Evolutionary conservation across 2,888 invertebrate species (phyloP), one percentile per base, ranked within the genome.

Genomic region (Melieria picta): DNA sequence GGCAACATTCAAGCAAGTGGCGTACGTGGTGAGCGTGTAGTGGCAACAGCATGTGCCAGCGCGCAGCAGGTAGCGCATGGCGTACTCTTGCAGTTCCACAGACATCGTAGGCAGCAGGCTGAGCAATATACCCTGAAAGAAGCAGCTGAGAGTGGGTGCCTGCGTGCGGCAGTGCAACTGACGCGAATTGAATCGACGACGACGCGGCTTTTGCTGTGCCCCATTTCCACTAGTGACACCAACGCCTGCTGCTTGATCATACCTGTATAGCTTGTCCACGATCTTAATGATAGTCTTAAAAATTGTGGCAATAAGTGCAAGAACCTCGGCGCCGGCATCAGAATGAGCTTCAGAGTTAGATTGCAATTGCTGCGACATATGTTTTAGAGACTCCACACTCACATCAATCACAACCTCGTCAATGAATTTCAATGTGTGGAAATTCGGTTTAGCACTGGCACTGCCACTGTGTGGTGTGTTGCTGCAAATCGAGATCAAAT

Each of bases 41-140:
- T 85, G 84, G 45, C 87, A 87, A 62, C 87, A 87, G 60, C 87
- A 87, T 46, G 85, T 78, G 13, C 83, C 82, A 4, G 82, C 80
- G 45, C 81, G 82, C 10, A 81, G 75, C 3, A 87, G 78, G 50
- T 81, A 81, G 11, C 81, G 80, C 9, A 85, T 76, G 1, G 82
- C 78, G 11, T 80, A 79, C 65, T 83, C 81, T 65, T 85, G 84
- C 61, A 85, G 71, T 10, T 81, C 79, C 0, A 71, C 45, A 6
- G 77, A 72, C 4, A 85, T 72, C 0, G 77, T 70, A 13, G 81
- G 79, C 70, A 84, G 55, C 48, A 84, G 76, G 30, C 80, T 79
- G 5, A 86, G 78, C 0, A 87, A 75, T 45, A 83, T 79, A 48
- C 83, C 81, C 75, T 87, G 86, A 66, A 87, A 83, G 50, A 81